phyloP scores from a whole-genome alignment of 2,113 vertebrate species.

The Gambusia affinis region DNA sequence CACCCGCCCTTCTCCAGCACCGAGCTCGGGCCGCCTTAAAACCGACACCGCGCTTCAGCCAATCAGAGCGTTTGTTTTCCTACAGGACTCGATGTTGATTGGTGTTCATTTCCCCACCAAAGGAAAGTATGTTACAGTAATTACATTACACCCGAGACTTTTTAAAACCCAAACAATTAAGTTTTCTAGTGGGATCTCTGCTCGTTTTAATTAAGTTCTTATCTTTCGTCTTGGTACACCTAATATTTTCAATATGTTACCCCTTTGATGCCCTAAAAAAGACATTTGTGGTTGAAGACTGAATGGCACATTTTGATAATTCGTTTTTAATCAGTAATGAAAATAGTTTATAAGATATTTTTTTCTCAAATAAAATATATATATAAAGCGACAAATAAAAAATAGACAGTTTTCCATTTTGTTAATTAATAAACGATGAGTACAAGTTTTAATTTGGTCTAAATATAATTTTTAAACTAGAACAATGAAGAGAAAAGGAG shows the following conservation, averaged over 20 bases:
- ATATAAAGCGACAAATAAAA: too few species aligned
- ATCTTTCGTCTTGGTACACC: neutral
- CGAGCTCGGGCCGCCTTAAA: slow-evolving; percentile 74
- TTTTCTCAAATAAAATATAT: too few species aligned
- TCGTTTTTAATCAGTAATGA: neutral
- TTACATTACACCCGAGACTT: slow-evolving; percentile 54
- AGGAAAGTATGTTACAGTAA: slow-evolving; percentile 59
- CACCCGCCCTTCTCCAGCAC: slow-evolving; percentile 26
- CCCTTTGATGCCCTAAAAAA: neutral
- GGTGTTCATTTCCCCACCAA: slow-evolving; percentile 43
- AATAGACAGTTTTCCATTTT: too few species aligned
- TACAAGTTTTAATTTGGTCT: neutral
- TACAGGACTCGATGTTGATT: slow-evolving; percentile 70
- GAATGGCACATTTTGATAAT: neutral
- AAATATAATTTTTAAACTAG: neutral
- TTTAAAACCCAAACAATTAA: slow-evolving; percentile 12
- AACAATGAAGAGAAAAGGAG: neutral
- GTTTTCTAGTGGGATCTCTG: slow-evolving; percentile 12
- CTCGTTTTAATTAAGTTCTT: neutral
- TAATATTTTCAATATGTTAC: neutral
- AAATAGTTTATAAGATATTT: too few species aligned
- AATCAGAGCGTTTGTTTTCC: slow-evolving; percentile 81
- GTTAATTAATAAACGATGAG: too few species aligned
- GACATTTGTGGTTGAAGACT: neutral
- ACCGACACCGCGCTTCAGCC: slow-evolving; percentile 67